Evolutionary conservation across 2,113 vertebrate species (phyloP).

Genomic region (Chinchilla lanigera): DNA sequence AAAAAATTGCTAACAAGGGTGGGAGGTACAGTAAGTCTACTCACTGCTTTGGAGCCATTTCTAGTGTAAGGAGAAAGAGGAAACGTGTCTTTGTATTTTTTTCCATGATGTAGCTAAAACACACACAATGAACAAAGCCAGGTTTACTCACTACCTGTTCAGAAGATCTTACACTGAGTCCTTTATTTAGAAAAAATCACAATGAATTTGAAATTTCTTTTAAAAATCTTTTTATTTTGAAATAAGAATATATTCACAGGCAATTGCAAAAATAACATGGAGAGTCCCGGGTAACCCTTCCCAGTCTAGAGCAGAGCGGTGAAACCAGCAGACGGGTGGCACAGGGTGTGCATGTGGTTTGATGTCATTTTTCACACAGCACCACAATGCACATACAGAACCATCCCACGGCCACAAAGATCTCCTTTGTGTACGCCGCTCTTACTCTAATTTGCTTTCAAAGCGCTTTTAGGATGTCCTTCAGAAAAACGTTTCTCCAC

Average conservation of each 20-base stretch:
- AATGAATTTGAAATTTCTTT: not conserved
- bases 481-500: not conserved
- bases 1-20: not conserved
- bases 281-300: not conserved
- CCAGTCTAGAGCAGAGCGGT: not conserved
- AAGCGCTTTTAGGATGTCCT: not conserved
- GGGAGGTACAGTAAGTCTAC: not conserved
- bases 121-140: not conserved
- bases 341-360: not conserved
- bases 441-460: not conserved
- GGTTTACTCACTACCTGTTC: not conserved
- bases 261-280: not conserved
- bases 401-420: not conserved
- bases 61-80: not conserved
- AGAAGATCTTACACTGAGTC: not conserved
- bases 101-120: not conserved
- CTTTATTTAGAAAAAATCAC: not conserved
- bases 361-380: not conserved
- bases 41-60: not conserved
- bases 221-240: not conserved
- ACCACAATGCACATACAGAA: not conserved
- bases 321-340: not conserved
- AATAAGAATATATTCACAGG: not conserved
- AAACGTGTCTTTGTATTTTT: slow-evolving; percentile 24
- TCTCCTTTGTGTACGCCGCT: rapidly evolving